Percentiles rank a stretch among this genome's conserved stretches.
phyloP scores from a whole-genome alignment of 2,888 invertebrate species.

The Metellina segmentata region DNA sequence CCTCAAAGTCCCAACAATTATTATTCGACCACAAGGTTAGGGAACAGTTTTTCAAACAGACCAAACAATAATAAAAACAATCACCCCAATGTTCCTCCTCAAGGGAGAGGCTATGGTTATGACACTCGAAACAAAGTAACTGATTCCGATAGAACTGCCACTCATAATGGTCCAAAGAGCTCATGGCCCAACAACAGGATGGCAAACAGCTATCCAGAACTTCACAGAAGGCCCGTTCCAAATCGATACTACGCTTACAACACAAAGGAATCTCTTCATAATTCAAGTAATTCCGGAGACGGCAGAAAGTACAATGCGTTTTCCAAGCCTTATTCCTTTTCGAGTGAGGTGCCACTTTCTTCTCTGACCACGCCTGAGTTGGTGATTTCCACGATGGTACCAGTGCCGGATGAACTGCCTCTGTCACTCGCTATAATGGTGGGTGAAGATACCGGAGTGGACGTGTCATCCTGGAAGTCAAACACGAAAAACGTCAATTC shows the following conservation, averaged over 20 bases:
- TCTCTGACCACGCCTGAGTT: slow-evolving; percentile 69
- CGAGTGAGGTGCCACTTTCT: slow-evolving; percentile 25
- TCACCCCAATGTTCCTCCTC: not conserved
- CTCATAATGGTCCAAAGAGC: not conserved
- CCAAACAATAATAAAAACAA: not conserved
- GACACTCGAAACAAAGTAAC: not conserved
- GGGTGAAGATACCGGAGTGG: slow-evolving; percentile 76
- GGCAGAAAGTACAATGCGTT: not conserved
- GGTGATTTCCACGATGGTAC: slow-evolving; percentile 67
- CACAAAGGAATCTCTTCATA: not conserved
- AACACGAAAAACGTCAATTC: slow-evolving; percentile 44
- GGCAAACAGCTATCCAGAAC: not conserved
- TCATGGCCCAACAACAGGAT: slow-evolving; percentile 11
- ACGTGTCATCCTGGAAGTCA: slow-evolving; percentile 62
- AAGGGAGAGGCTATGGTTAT: slow-evolving; percentile 41
- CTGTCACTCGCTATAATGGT: slow-evolving; percentile 79
- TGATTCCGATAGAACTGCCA: not conserved
- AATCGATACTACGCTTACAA: slow-evolving; percentile 61
- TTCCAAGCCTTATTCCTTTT: not conserved
- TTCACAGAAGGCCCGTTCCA: slow-evolving; percentile 17
- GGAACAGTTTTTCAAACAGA: not conserved
- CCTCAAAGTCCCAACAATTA: not conserved
- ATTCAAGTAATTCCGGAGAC: not conserved
- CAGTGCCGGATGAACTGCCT: slow-evolving; percentile 78
- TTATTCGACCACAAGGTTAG: not conserved